phyloP scores from a whole-genome alignment of 2,113 vertebrate species.

The Asarcornis scutulata region DNA sequence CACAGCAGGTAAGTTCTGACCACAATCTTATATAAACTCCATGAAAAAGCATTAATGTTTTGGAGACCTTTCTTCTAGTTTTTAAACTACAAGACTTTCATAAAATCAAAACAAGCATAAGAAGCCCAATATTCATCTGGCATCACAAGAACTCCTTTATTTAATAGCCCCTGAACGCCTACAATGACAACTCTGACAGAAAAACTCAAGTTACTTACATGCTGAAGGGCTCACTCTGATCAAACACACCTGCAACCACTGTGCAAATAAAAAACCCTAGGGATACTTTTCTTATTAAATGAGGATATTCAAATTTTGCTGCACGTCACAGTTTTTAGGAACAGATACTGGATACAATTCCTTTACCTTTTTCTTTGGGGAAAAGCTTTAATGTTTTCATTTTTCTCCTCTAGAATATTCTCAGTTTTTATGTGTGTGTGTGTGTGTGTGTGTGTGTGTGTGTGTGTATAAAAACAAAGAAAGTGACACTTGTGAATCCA shows the following conservation, averaged over 20 bases:
- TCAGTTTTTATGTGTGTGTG: not conserved
- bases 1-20: not conserved
- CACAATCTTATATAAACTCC: not conserved
- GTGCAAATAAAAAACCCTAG: not conserved
- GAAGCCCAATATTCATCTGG: not conserved
- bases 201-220: not conserved
- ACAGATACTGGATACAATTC: not conserved
- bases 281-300: not conserved
- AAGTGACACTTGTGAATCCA: not conserved
- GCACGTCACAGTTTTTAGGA: not conserved
- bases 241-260: not conserved
- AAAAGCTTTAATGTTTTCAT: not conserved
- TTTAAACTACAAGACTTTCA: not conserved
- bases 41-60: not conserved
- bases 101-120: not conserved
- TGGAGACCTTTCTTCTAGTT: not conserved
- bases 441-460: too few relatives aligned
- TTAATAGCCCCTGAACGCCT: not conserved
- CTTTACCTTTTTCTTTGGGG: not conserved
- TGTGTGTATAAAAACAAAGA: not conserved
- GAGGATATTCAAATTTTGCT: not conserved
- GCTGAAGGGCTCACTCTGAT: not conserved
- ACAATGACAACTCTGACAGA: accelerated
- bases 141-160: not conserved
- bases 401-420: not conserved